phyloP scores from a whole-genome alignment of 1,140 invertebrate species.

The Rhopalosiphum maidis region DNA sequence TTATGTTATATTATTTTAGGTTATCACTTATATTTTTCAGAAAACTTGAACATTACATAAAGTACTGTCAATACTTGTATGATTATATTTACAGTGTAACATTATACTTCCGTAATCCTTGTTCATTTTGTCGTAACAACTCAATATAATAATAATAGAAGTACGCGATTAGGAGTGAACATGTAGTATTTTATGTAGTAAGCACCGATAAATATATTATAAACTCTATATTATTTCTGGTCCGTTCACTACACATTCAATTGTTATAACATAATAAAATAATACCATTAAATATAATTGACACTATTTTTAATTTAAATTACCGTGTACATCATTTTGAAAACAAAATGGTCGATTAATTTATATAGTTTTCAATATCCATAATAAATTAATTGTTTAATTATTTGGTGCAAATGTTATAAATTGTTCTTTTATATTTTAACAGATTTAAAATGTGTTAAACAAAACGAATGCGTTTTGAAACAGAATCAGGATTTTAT shows the following conservation, averaged over 20 bases:
- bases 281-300: neutral
- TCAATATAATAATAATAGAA: neutral
- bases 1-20: neutral
- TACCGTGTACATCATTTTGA: no score
- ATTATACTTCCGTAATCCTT: neutral
- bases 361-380: neutral
- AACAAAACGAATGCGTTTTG: neutral
- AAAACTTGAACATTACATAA: neutral
- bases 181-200: constrained; percentile 1
- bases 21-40: neutral
- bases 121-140: neutral
- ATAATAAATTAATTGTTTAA: neutral
- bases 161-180: neutral
- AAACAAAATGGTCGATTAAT: neutral
- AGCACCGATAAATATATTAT: neutral
- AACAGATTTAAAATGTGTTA: no score
- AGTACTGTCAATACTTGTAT: neutral
- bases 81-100: neutral
- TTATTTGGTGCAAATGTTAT: neutral
- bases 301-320: neutral
- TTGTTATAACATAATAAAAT: neutral
- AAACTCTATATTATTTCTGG: neutral
- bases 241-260: neutral
- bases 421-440: no score
- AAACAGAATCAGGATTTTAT: neutral